Percentiles rank a stretch among this genome's conserved stretches.
Conservation (phyloP, 2,113 vertebrate genomes). For the Lanius collurio region DNA sequence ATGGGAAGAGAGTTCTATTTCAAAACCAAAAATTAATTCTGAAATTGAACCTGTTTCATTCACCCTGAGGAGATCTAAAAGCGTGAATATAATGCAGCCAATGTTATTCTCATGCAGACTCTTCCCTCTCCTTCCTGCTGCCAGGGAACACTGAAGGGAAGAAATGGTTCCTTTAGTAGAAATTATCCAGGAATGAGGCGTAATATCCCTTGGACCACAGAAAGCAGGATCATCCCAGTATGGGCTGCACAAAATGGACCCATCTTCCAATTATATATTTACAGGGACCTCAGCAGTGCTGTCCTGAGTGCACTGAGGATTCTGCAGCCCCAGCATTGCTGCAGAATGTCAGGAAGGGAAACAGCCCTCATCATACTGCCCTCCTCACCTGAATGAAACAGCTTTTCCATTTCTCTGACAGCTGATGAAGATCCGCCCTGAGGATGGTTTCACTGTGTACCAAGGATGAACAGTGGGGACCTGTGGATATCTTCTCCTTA, state of each 20-base stretch:
- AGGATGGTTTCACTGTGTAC: background rate
- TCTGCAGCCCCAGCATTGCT: background rate
- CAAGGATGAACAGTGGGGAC: background rate
- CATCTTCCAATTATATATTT: background rate
- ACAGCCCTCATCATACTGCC: background rate
- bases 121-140: background rate
- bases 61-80: background rate
- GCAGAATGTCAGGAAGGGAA: background rate
- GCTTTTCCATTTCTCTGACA: background rate
- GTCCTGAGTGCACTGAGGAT: background rate
- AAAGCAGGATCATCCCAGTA: background rate
- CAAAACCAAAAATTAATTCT: background rate
- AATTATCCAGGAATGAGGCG: background rate
- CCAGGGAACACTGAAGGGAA: background rate
- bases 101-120: background rate
- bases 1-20: background rate
- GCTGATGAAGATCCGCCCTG: fast-evolving
- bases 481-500: background rate
- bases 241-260: background rate
- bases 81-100: background rate
- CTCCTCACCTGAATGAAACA: background rate
- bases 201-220: background rate
- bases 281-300: background rate
- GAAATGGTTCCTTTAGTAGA: background rate
- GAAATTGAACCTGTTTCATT: background rate